Evolutionary conservation across 2,113 vertebrate species (phyloP).

Genomic region (Phrynosoma blainvillii): DNA sequence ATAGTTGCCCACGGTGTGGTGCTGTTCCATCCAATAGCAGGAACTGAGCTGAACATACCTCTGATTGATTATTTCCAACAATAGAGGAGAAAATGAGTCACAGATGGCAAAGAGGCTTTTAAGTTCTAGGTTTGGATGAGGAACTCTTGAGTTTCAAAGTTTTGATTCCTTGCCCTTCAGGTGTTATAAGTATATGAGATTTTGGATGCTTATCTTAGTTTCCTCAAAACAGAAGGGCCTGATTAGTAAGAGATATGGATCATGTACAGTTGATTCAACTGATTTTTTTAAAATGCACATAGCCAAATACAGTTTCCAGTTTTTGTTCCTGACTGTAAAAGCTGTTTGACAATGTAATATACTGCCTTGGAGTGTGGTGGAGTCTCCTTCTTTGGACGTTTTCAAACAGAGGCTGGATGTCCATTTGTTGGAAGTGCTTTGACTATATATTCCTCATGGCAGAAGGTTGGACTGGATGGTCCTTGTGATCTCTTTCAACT

Average conservation of each 20-base stretch:
- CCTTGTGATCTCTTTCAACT: no score
- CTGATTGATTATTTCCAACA: conserved; percentile 18
- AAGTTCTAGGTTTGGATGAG: conserved; percentile 39
- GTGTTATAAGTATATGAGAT: conserved; percentile 54
- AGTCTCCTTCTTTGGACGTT: no score
- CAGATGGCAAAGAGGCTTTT: conserved; percentile 18
- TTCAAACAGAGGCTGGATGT: no score
- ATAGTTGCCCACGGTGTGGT: no score
- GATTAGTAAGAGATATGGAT: conserved; percentile 48
- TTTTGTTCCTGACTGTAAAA: conserved; percentile 2
- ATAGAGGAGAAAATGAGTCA: neutral
- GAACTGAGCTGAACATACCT: neutral
- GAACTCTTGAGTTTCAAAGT: conserved; percentile 42
- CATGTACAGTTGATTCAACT: conserved; percentile 22
- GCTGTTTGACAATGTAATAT: no score
- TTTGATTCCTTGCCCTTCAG: conserved; percentile 64
- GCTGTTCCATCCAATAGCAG: no score
- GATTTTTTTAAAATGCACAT: conserved; percentile 49
- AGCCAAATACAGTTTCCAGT: conserved; percentile 45
- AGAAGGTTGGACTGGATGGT: no score
- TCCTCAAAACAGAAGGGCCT: conserved; percentile 62
- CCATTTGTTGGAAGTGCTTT: no score
- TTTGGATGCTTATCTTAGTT: conserved; percentile 51
- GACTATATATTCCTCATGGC: no score
- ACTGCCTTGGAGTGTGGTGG: no score